Evolutionary conservation across 2,797 vertebrate genomes (phyloP).

Genomic region (Pseudochaenichthys georgianus): DNA sequence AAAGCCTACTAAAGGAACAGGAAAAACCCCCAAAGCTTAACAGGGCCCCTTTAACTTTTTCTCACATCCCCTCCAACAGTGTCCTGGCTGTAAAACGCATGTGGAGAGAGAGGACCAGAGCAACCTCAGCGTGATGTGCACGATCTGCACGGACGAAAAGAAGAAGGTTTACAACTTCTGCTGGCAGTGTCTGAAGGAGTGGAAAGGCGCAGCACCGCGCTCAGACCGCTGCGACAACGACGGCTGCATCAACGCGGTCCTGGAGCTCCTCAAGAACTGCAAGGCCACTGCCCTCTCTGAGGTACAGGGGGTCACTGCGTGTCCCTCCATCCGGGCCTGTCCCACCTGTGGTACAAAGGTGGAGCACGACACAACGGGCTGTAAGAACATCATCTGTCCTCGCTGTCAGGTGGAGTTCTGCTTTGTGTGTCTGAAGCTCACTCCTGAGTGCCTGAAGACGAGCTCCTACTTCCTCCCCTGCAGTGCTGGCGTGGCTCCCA

Average conservation of each 20-base stretch:
- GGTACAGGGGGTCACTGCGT: slow-evolving; percentile 43
- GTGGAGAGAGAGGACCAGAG: slow-evolving; percentile 71
- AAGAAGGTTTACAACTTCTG: slow-evolving; percentile 67
- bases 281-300: neutral
- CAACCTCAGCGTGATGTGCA: slow-evolving; percentile 76
- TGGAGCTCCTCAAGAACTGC: slow-evolving; percentile 74
- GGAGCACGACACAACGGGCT: slow-evolving; percentile 81
- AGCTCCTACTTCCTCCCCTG: slow-evolving; percentile 72
- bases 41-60: fast-evolving
- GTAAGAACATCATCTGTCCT: slow-evolving; percentile 82
- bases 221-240: slow-evolving; percentile 75
- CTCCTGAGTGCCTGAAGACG: slow-evolving; percentile 51
- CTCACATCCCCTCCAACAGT: slow-evolving; percentile 57
- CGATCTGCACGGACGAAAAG: slow-evolving; percentile 63
- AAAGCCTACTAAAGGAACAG: too few relatives aligned
- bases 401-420: slow-evolving; percentile 84
- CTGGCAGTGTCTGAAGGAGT: slow-evolving; percentile 80
- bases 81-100: slow-evolving; percentile 75
- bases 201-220: slow-evolving; percentile 72
- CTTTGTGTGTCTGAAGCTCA: slow-evolving; percentile 85
- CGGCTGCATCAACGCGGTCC: slow-evolving; percentile 65
- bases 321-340: slow-evolving; percentile 82
- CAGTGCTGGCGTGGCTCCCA: slow-evolving; percentile 72
- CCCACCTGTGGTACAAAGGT: slow-evolving; percentile 81
- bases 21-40: fast-evolving